Base-by-base conservation (phyloP, 2,797 vertebrate species). In the Micrastur ruficollis region DNA sequence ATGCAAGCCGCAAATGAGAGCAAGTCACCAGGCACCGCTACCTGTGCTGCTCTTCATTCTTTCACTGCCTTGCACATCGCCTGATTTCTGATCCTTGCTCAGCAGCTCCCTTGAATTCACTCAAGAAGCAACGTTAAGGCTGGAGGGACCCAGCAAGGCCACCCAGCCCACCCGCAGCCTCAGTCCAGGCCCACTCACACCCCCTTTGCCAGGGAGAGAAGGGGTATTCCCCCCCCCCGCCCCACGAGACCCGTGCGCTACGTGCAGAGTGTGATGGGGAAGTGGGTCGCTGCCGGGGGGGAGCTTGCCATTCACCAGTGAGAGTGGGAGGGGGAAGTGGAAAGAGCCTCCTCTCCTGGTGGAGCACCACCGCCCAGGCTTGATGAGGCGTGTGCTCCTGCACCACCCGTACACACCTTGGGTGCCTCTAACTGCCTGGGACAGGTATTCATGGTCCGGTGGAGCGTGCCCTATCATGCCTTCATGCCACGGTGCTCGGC, bases 381-480 rank as follows among this genome's bases (percentile, higher is more conserved):
- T 93, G 95, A 94, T 1, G 59, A 67, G 90, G 63, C n/a, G 81
- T 85, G 95, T 76, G 92, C 81, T 97, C 32, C 95, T n/a, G 78
- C 26, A 61, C 92, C 95, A 96, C 92, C 55, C 40, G 5, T 67
- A 78, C 89, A 89, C 17, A n/a, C 94, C 81, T 93, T 91, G 86
- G 81, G 86, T 95, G 95, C 91, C 89, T 94, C 91, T 82, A 59
- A 78, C 92, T 2, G 44, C 78, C 95, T 93, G 86, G 96, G 91
- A 96, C 95, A 96, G 84, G 96, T 87, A 97, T 97, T 96, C 89
- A 86, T 9, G 91, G 96, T 96, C 96, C 91, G 5, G 89, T 7
- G 4, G 20, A 93, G 95, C 92, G 11, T 96, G 95, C 91, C 81
- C 94, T 50, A 23, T 97, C 96, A 92, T 71, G 96, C 49, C 79